Evolutionary conservation across 2,113 vertebrate species (phyloP).

Genomic region (rabbit (Oryctolagus cuniculus)): mOryCun1.1 NC_091437.1:51054001-51054500

Average conservation of each 20-base stretch:
- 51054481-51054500: constrained; percentile 1
- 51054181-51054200: background rate
- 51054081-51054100: background rate
- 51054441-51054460: background rate
- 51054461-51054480: background rate
- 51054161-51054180: background rate
- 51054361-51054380: background rate
- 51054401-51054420: background rate
- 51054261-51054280: background rate
- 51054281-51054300: background rate
- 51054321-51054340: background rate
- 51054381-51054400: background rate
- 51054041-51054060: background rate
- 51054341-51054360: constrained; percentile 34
- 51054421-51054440: background rate
- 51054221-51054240: background rate
- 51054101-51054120: background rate
- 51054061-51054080: background rate
- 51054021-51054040: background rate
- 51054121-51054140: background rate
- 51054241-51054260: background rate
- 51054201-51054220: background rate
- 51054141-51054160: background rate
- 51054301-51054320: background rate
- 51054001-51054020: background rate